Percentiles rank a stretch among this genome's conserved stretches.
Evolutionary conservation across 2,797 vertebrate genomes (phyloP).

Genomic region (Hippoglossus hippoglossus): DNA sequence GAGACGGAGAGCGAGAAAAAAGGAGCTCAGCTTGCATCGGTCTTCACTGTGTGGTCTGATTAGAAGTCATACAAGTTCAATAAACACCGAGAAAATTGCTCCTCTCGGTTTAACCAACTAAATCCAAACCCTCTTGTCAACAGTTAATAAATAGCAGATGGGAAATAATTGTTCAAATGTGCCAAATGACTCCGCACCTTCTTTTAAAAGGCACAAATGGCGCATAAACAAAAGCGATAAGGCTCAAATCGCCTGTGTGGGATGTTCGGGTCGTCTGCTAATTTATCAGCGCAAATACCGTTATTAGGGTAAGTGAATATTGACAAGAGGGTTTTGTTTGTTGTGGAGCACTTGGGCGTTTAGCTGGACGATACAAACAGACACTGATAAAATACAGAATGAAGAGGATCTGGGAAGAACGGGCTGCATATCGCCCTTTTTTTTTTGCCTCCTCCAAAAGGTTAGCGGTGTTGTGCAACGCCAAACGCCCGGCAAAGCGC

Average conservation of each 20-base stretch:
- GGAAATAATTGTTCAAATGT: constrained; percentile 48
- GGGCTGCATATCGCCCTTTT: constrained; percentile 32
- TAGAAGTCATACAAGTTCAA: constrained; percentile 57
- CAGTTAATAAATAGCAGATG: constrained; percentile 52
- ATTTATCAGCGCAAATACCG: constrained; percentile 46
- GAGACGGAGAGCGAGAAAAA: neutral
- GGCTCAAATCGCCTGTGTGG: constrained; percentile 22
- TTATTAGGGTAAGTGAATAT: constrained; percentile 29
- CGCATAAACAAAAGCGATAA: constrained; percentile 69
- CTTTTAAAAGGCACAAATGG: constrained; percentile 54
- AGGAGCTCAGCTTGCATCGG: constrained; percentile 4
- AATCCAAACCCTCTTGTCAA: constrained; percentile 11
- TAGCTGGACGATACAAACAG: constrained; percentile 4
- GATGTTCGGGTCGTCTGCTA: constrained; percentile 14
- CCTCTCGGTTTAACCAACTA: constrained; percentile 43
- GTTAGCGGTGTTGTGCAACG: constrained; percentile 36
- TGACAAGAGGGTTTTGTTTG: constrained; percentile 30
- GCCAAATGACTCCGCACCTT: constrained; percentile 27
- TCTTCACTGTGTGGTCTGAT: constrained; percentile 45
- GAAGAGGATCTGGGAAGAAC: constrained; percentile 17
- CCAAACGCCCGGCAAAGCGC: constrained; percentile 42
- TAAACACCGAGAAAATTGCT: constrained; percentile 50
- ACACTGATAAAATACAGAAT: constrained; percentile 13
- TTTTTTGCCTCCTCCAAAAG: constrained; percentile 16
- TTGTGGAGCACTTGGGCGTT: neutral